These are phyloP conservation scores for Oxytorus armatus DNA, from an alignment of 2,888 invertebrate genomes.

Conservation along the genomic window DNA sequence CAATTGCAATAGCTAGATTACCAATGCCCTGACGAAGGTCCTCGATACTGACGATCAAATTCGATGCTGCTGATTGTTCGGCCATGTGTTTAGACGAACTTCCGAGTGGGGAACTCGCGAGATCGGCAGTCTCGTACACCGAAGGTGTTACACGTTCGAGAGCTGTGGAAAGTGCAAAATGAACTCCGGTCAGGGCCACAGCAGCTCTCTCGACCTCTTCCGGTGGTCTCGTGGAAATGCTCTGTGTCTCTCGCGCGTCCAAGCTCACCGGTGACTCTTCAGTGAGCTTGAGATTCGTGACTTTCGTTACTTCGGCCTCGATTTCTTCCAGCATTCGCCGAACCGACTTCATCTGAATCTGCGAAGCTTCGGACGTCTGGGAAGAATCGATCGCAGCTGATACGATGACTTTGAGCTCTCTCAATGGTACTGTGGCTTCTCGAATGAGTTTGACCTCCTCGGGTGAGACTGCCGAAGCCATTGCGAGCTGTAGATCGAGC, in stretches of 20 bases:
- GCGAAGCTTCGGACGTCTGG: conserved; percentile 67
- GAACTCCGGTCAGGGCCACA: conserved; percentile 74
- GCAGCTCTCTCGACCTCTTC: conserved; percentile 72
- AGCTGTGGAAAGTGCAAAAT: conserved; percentile 76
- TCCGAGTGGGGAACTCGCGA: background rate
- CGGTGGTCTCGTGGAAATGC: conserved; percentile 63
- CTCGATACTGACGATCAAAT: conserved; percentile 73
- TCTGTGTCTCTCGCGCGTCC: conserved; percentile 39
- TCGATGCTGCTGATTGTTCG: conserved; percentile 58
- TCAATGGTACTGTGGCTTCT: conserved; percentile 86
- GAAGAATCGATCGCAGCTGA: conserved; percentile 89
- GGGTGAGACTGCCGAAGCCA: conserved; percentile 79
- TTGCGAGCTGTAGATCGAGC: conserved; percentile 74
- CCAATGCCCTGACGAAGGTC: conserved; percentile 76
- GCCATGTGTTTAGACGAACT: conserved; percentile 22
- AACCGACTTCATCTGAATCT: conserved; percentile 71
- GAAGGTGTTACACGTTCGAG: conserved; percentile 69
- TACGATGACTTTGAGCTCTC: conserved; percentile 88
- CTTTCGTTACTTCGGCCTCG: conserved; percentile 72
- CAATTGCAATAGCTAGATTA: conserved; percentile 75
- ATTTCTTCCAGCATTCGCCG: conserved; percentile 76
- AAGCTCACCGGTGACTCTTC: background rate
- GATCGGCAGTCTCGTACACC: conserved; percentile 4
- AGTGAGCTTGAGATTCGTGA: conserved; percentile 39
- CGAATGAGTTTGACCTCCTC: conserved; percentile 86